Base-by-base conservation (phyloP, 2,113 vertebrate genomes). In the Psilopsiagon aymara region DNA sequence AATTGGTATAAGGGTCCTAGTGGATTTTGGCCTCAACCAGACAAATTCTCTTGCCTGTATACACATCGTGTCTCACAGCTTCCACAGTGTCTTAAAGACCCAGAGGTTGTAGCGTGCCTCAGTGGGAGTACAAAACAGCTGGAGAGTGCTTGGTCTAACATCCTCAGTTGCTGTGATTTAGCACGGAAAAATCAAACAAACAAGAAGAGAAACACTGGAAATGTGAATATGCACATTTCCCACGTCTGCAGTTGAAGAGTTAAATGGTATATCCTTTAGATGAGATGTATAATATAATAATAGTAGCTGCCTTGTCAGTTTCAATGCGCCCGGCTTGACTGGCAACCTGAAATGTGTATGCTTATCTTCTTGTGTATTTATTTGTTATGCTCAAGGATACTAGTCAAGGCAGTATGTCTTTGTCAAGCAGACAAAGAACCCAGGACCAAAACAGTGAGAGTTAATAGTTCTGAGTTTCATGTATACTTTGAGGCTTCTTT, bases 101-200 rank as follows among this genome's bases (percentile, higher is more conserved):
- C 31, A 46, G 66, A 82, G 63, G 57, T 33, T 66, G 10, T 5
- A 66, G 27, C 0, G 0, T 59, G 53, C 28, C 59, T 82, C 70
- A 28, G 28, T 73, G 49, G 35, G 74, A 89, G 24, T 85, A 41
- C n/a, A 86, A 76, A 86, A 89, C 49, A 52, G 12, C 57, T 92
- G 67, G 69, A 92, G 88, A 91, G 84, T 43, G 47, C 37, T 75
- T 63, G 52, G 43, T 87, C 44, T 85, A 63, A 53, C 71, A 86
- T 86, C n/a, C 63, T 85, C 75, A 64, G 81, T 63, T 97, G 64
- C 73, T 43, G 47, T 85, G 82, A 75, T 94, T 89, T 91, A 87
- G 68, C 27, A 49, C 1, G 2, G 49, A 70, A 76, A 71, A 91
- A 76, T 10, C 28, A 79, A 76, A 35, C 19, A 93, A 91, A 47